These are phyloP conservation scores for Bilobella aurantiaca DNA, from an alignment of 1,140 invertebrate genomes.

Conservation along the genomic window DNA sequence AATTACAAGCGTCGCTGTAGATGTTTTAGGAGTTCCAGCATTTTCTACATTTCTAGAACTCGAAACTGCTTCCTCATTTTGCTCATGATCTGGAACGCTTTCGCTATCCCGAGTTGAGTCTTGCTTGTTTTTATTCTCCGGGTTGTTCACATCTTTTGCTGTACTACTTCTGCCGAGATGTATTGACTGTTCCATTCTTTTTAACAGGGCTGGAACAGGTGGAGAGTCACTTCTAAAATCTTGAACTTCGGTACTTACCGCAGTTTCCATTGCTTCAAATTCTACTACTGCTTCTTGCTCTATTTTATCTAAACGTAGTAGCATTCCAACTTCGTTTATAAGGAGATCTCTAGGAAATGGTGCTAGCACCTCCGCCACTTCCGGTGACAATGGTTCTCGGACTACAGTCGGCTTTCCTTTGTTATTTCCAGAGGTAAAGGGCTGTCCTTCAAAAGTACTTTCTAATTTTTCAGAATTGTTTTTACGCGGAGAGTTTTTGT, in stretches of 20 bases:
- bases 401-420: background rate
- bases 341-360: background rate
- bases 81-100: too few species aligned
- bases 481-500: background rate
- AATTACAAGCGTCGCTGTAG: background rate
- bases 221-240: constrained; percentile 8
- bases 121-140: background rate
- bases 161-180: background rate
- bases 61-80: too few species aligned
- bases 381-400: background rate
- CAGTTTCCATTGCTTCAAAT: background rate
- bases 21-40: background rate
- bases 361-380: background rate
- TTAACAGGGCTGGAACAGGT: constrained; percentile 18
- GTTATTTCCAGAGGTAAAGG: background rate
- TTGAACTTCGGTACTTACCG: background rate
- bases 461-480: background rate
- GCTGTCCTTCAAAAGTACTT: too few species aligned
- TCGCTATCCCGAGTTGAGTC: too few species aligned
- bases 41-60: background rate
- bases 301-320: background rate
- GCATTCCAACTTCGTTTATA: background rate
- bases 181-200: constrained; percentile 3
- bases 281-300: background rate
- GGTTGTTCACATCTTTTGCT: background rate